A percentile compares a stretch with the other conserved stretches of the same genome.
phyloP scores from a whole-genome alignment of 2,888 invertebrate species.

The Steromphala cineraria region DNA sequence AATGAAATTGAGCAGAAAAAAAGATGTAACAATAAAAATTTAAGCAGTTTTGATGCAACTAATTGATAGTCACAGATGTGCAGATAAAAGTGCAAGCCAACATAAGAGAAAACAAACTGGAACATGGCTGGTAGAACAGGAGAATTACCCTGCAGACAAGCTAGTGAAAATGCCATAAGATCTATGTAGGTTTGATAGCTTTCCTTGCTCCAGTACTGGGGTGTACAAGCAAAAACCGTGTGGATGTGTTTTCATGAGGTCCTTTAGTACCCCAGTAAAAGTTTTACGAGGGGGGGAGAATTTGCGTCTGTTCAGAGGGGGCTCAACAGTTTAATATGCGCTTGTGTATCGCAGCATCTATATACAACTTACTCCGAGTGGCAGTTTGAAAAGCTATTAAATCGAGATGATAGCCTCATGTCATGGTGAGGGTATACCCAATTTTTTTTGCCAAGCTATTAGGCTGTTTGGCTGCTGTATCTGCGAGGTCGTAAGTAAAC shows the following conservation, averaged over 20 bases:
- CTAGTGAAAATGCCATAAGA: not conserved
- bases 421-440: not conserved
- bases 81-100: too few relatives aligned
- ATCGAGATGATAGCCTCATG: not conserved
- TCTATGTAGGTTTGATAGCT: constrained; percentile 12
- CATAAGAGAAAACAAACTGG: not conserved
- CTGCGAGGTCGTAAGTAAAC: not conserved
- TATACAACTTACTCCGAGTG: constrained; percentile 12
- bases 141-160: constrained; percentile 4
- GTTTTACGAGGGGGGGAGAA: not conserved
- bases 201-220: not conserved
- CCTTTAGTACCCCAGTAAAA: constrained; percentile 5
- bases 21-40: too few relatives aligned
- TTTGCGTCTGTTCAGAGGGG: not conserved
- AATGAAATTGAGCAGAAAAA: too few relatives aligned
- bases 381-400: constrained; percentile 12
- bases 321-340: not conserved
- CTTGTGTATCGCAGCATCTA: not conserved
- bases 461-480: not conserved
- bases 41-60: too few relatives aligned
- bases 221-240: not conserved
- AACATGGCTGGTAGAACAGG: not conserved
- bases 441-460: not conserved
- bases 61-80: too few relatives aligned
- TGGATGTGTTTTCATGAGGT: not conserved